Base-by-base conservation (phyloP, 1,140 invertebrate species). In the Ditylenchus dipsaci region DNA sequence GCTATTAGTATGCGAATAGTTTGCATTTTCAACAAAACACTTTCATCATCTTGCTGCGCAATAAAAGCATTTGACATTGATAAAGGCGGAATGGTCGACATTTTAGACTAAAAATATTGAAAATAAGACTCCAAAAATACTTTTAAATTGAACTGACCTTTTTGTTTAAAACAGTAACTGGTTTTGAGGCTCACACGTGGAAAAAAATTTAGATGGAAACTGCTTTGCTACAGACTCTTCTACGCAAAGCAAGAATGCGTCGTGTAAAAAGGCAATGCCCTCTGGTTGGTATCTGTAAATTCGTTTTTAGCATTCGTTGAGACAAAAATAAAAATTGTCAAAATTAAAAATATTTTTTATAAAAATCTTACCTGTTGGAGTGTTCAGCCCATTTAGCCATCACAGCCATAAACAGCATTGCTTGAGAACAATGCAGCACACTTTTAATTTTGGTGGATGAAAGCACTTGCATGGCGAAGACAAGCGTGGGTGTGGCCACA, bases 221-320 rank as follows among this genome's bases (percentile, higher is more conserved):
- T 61, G 3, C 59, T 21, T 43, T 19, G 3, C n/a, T 3, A 3
- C 3, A 1, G 19, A 30, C 19, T 21, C 29, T 30, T 61, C 29
- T 19, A 61, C 59, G n/a, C 59, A 61, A 5, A 61, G 29, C 59
- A 61, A 8, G 29, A 61, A 29, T n/a, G n/a, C 8, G 59, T 29
- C 59, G 13, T 61, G 59, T 8, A 61, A 21, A 43, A 61, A 61
- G 29, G 59, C 59, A 30, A 61, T 61, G n/a, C 3, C 59, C n/a
- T 61, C 59, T 19, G 59, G 59, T 33, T 21, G 19, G 29, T 61
- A 61, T 29, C 59, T 61, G 29, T n/a, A 61, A 61, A 30, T 3
- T 1, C 1, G 33, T 38, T 38, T 3, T 38, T 5, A 11, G 33
- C 33, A n/a, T n/a, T n/a, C n/a, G n/a, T n/a, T n/a, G n/a, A n/a